These are phyloP conservation scores for Porites rus DNA, from an alignment of 92 coral and sea anemone species.

Conservation along the genomic window DNA sequence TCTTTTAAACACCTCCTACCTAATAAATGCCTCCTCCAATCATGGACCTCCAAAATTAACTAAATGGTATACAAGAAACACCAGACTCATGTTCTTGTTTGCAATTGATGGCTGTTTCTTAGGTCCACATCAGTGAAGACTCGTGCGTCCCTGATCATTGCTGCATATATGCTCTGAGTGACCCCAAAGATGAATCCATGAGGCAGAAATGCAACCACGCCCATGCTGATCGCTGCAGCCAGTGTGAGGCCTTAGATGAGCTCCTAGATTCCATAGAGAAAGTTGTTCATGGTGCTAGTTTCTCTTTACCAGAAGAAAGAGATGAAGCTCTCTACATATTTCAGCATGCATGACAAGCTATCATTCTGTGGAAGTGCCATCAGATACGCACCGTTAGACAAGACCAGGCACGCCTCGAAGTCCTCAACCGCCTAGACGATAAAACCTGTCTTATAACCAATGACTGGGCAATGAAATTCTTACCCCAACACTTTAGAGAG, in stretches of 20 bases:
- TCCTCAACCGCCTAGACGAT: conserved; percentile 34
- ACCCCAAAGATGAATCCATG: conserved; percentile 25
- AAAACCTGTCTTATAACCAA: conserved; percentile 41
- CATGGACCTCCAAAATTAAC: neutral
- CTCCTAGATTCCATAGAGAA: conserved; percentile 27
- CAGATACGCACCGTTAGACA: conserved; percentile 16
- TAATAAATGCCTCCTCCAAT: neutral
- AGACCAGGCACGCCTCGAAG: conserved; percentile 20
- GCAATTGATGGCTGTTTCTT: neutral
- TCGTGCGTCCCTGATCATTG: conserved; percentile 36
- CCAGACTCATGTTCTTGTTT: neutral
- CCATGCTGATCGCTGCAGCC: conserved; percentile 39
- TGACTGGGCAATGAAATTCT: conserved; percentile 52
- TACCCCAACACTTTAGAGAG: conserved; percentile 43
- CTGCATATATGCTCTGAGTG: conserved; percentile 43
- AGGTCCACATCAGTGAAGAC: conserved; percentile 27
- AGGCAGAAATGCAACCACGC: conserved; percentile 32
- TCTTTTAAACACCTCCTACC: no score
- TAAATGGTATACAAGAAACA: neutral
- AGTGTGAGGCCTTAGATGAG: conserved; percentile 16
- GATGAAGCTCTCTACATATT: conserved; percentile 51
- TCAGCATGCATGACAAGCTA: conserved; percentile 49
- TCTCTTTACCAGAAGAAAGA: conserved; percentile 29
- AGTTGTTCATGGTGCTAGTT: conserved; percentile 20
- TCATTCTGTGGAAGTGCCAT: conserved; percentile 45